phyloP scores from a whole-genome alignment of 2,113 vertebrate species.

The Chiloscyllium plagiosum region DNA sequence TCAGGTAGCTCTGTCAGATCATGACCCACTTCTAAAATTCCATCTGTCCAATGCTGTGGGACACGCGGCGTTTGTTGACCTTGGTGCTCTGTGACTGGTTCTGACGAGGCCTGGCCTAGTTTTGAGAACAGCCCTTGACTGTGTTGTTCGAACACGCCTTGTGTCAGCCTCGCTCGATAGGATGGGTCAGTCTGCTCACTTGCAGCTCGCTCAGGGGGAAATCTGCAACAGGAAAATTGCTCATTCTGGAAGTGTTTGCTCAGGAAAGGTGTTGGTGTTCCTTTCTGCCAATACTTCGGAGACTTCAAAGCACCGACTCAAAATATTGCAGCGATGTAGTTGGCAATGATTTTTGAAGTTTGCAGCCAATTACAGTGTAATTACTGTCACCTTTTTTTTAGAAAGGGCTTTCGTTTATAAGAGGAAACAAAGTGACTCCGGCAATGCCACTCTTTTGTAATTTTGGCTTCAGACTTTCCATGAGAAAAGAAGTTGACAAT shows the following conservation, averaged over 20 bases:
- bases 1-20: neutral
- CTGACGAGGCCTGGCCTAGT: neutral
- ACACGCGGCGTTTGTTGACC: neutral
- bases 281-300: neutral
- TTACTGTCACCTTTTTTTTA: neutral
- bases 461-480: neutral
- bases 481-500: neutral
- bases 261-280: constrained; percentile 26
- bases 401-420: neutral
- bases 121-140: neutral
- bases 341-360: neutral
- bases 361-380: neutral
- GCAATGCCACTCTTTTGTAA: neutral
- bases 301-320: neutral
- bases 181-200: neutral
- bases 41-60: neutral
- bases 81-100: neutral
- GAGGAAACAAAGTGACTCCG: neutral
- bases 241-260: neutral
- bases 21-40: neutral
- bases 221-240: neutral
- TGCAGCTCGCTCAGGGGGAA: neutral
- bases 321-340: neutral
- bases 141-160: no score
- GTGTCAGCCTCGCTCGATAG: neutral